phyloP scores from a whole-genome alignment of 2,888 invertebrate species.

The Aethes cnicana region DNA sequence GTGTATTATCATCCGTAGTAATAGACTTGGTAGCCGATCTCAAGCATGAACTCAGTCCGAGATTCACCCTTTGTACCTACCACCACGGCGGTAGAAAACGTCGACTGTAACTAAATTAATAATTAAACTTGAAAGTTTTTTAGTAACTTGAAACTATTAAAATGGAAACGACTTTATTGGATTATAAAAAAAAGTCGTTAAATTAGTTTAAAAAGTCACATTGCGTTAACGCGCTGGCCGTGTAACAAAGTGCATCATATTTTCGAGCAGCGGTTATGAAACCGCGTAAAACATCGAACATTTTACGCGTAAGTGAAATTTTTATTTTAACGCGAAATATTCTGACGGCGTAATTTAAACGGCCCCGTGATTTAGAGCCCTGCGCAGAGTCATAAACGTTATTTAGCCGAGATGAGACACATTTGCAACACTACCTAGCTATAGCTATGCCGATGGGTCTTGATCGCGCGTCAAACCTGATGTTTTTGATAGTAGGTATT shows the following conservation, averaged over 20 bases:
- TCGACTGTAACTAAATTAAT: no score
- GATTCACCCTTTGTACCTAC: no score
- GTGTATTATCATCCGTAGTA: no score
- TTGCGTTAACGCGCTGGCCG: constrained; percentile 35
- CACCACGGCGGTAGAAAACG: no score
- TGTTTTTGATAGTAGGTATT: no score
- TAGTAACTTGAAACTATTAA: no score
- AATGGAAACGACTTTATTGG: not conserved
- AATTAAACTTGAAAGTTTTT: no score
- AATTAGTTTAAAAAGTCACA: constrained; percentile 28
- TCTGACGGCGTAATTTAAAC: constrained; percentile 66
- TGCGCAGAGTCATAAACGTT: constrained; percentile 60
- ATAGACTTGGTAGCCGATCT: no score
- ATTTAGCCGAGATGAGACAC: constrained; percentile 60
- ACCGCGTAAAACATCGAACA: constrained; percentile 67
- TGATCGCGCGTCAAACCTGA: constrained; percentile 33
- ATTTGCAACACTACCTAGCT: constrained; percentile 52
- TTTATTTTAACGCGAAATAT: constrained; percentile 64
- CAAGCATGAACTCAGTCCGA: no score
- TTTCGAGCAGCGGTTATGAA: constrained; percentile 59
- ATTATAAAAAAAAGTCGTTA: constrained; percentile 6
- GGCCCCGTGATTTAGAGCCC: constrained; percentile 66
- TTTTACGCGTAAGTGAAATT: constrained; percentile 63
- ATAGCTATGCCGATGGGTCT: constrained; percentile 45
- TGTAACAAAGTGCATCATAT: constrained; percentile 56